Evolutionary conservation across 2,888 invertebrate genomes (phyloP).

Genomic region (Diarsia rubi): DNA sequence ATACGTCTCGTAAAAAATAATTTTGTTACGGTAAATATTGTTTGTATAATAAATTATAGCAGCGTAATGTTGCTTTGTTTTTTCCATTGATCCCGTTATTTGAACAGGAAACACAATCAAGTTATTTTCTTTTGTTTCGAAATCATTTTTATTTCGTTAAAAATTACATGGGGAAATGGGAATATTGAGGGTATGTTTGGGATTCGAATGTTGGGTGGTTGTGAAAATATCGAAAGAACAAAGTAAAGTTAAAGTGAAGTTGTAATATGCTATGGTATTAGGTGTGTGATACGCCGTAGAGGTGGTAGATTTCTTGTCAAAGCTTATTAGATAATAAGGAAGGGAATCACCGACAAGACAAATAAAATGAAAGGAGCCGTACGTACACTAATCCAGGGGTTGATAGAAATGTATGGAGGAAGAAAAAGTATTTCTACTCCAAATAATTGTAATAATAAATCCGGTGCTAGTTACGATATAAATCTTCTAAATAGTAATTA

Average conservation of each 20-base stretch:
- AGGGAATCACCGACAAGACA: neutral
- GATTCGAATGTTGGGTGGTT: neutral
- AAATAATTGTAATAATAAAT: neutral
- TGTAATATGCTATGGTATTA: too few species aligned
- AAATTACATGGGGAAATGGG: neutral
- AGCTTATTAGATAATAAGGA: neutral
- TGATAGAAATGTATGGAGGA: neutral
- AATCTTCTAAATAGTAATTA: neutral
- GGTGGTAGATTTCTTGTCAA: neutral
- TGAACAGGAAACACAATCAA: constrained; percentile 30
- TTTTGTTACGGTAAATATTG: constrained; percentile 5
- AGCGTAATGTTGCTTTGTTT: constrained; percentile 15
- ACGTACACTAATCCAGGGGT: too few species aligned
- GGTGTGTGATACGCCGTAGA: too few species aligned
- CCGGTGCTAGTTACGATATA: neutral
- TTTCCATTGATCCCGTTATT: constrained; percentile 10
- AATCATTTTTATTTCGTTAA: neutral
- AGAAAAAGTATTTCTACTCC: neutral
- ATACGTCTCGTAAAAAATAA: neutral
- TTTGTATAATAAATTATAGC: constrained; percentile 3
- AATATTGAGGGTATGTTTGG: too few species aligned
- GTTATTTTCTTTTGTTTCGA: constrained; percentile 18
- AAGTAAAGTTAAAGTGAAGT: neutral
- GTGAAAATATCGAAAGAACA: neutral
- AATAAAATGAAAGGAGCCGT: neutral